phyloP scores from a whole-genome alignment of 2,113 vertebrate genomes.

The Dolichallabes microphthalmus region DNA sequence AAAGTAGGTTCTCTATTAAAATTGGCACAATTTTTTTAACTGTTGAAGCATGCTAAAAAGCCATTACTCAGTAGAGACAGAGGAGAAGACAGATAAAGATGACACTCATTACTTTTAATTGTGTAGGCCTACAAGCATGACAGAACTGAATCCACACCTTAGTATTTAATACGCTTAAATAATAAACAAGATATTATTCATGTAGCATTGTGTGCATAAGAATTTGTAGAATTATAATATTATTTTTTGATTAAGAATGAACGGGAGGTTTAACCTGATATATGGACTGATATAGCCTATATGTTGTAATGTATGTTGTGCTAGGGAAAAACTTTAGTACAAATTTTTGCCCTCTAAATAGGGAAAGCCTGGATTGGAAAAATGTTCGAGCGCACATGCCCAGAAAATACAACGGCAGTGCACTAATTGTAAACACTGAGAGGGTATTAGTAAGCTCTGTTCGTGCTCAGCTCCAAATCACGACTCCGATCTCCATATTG shows the following conservation, averaged over 20 bases:
- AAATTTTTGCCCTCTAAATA: background rate
- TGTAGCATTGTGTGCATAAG: background rate
- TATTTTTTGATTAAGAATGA: background rate
- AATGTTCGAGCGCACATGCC: background rate
- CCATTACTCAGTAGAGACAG: background rate
- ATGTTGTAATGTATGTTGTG: background rate
- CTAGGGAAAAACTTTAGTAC: background rate
- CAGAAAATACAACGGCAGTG: background rate
- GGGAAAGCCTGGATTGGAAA: background rate
- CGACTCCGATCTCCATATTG: conserved; percentile 33
- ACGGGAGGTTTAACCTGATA: background rate
- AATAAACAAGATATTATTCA: background rate
- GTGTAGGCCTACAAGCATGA: background rate
- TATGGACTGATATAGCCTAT: background rate
- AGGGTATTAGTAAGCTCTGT: background rate
- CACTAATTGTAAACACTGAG: background rate
- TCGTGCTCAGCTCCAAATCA: conserved; percentile 12
- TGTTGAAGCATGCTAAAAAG: background rate
- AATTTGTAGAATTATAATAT: background rate
- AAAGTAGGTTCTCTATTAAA: too few relatives aligned
- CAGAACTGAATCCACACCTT: background rate
- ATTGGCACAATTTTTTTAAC: background rate
- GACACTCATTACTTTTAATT: background rate
- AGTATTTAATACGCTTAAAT: background rate
- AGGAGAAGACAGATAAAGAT: background rate